Base-by-base conservation (phyloP, 2,888 invertebrate species). In the Melolontha melolontha region DNA sequence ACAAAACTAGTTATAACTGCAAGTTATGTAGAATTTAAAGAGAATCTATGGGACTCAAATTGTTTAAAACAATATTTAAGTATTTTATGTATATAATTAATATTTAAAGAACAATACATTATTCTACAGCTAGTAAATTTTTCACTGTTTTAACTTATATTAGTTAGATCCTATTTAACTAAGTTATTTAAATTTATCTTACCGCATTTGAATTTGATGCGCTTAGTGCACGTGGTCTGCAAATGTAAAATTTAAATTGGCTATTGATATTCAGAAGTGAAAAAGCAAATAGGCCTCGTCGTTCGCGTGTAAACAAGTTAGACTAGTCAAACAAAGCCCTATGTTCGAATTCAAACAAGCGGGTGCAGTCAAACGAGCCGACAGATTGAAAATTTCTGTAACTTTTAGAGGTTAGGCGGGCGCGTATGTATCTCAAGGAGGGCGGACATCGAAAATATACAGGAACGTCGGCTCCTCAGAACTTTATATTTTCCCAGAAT, bases 301-400 rank as follows among this genome's bases (percentile, higher is more conserved):
- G 66, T 55, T 72, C 47, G 74, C 72, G 69, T 75, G 77, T 79
- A 78, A 77, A 78, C 78, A 79, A 72, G 76, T 78, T 77, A 75
- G 73, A 74, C 75, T 76, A 76, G 75, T 70, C 77, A 79, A 79
- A 79, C 75, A 79, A 78, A 76, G 77, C 77, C 72, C 78, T 77
- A 34, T 78, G 76, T 75, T 77, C 77, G 77, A 76, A 79, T 78
- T 77, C 76, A 79, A 79, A 79, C 77, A 79, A 77, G 75, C 75
- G 69, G 72, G 72, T 68, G 47, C 66, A 75, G 74, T 78, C 78
- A 75, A 80, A 78, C 74, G 79, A 64, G 71, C 79, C 79, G 76
- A 76, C 75, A 67, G 64, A 49, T 63, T 17, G 40, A 64, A 67
- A 68, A 64, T 69, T 68, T 54, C 27, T 39, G 71, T 67, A 69